Evolutionary conservation across 53 echinoderm and acorn worm genomes (phyloP), one percentile per base, ranked within the genome.

Genomic region (Stichopus horrens): DNA sequence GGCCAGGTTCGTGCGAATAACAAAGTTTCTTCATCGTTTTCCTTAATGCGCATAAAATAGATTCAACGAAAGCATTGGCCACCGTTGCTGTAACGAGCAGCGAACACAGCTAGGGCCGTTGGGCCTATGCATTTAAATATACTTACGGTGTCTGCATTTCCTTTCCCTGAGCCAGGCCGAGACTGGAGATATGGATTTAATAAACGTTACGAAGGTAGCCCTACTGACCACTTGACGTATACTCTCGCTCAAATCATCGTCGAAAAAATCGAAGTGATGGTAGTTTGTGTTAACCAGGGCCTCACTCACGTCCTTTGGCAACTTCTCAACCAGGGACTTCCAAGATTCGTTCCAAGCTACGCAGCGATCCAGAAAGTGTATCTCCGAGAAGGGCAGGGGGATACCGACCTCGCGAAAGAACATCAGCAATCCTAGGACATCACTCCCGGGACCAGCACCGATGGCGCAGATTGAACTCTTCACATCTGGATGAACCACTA

Each of bases 251-350:
- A 85, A 23, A 5, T 6, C 52, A 85, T 85, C 85, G 6, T 85
- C 66, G 7, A 85, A 85, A 57, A 85, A 85, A 37, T 85, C 85
- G 16, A 85, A 85, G 23, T 85, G 85, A 52, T 85, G 67, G 65
- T 85, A 85, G 8, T 85, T n/a, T 5, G 58, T 11, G 5, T 59
- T 7, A 2, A 10, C 9, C 2, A 85, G 67, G 60, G 85, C 85
- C 20, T 52, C 23, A 10, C 23, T 59, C 52, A 85, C 66, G 4
- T 85, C 60, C 9, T 8, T 52, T 0, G 85, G 85, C 7, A 85
- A 18, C 52, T 85, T 85, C 22, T 58, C 60, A 18, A 37, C 11
- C 37, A 85, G 66, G 7, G 85, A 85, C 23, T 22, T 19, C 85
- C 85, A 85, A 6, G 85, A 85, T 16, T 85, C 68, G 9, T 85